phyloP scores from a whole-genome alignment of 1,140 invertebrate species.

The Formica selysi region DNA sequence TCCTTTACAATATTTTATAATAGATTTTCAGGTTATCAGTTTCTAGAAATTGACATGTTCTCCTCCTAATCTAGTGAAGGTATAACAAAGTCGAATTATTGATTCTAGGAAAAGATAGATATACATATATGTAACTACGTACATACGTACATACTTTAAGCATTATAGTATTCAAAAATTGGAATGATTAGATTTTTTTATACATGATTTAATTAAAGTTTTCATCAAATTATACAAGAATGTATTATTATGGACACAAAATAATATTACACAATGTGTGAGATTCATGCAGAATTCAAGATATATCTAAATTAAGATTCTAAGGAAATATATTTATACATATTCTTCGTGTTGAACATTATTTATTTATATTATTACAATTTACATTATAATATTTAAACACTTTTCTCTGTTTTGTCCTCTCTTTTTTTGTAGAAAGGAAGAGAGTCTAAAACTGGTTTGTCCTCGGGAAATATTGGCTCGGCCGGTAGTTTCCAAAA shows the following conservation, averaged over 20 bases:
- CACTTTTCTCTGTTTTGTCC: neutral
- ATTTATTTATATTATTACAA: conserved; percentile 59
- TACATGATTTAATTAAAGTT: neutral
- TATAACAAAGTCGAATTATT: conserved; percentile 65
- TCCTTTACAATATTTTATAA: conserved; percentile 22
- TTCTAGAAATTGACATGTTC: conserved; percentile 50
- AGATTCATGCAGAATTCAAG: conserved; percentile 10
- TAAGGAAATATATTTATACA: neutral
- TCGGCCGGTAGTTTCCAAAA: conserved; percentile 68
- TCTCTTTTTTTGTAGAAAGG: conserved; percentile 21
- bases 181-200: too few relatives aligned
- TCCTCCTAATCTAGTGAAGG: conserved; percentile 39
- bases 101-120: conserved; percentile 40
- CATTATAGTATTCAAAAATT: neutral
- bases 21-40: conserved; percentile 62
- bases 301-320: neutral
- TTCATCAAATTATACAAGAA: neutral
- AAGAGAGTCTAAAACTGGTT: conserved; percentile 80
- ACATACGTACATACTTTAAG: conserved; percentile 20
- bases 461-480: conserved; percentile 82
- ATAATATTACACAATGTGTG: neutral
- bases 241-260: neutral
- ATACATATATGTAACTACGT: conserved; percentile 1
- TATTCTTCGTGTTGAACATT: neutral
- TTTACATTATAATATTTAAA: conserved; percentile 27